phyloP scores from a whole-genome alignment of 2,888 invertebrate genomes.

The Ceratothoa steindachneri region DNA sequence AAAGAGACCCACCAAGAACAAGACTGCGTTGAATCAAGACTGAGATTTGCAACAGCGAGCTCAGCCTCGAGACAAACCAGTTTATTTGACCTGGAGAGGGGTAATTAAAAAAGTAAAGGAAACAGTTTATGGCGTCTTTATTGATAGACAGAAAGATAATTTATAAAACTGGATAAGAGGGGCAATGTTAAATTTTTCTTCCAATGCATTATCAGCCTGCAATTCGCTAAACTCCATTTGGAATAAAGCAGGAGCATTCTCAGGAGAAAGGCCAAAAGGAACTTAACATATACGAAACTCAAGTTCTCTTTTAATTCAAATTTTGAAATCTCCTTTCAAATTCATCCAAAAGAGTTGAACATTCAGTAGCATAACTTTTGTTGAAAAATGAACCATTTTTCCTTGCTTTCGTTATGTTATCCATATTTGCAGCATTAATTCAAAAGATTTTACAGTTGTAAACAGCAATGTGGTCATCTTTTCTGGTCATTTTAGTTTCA shows the following conservation, averaged over 20 bases:
- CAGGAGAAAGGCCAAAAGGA: neutral
- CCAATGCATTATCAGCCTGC: neutral
- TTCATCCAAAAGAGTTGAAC: neutral
- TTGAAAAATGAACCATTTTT: neutral
- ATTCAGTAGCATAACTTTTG: neutral
- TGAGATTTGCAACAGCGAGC: too few relatives aligned
- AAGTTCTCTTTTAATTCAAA: neutral
- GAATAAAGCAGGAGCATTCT: neutral
- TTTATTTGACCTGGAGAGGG: too few relatives aligned
- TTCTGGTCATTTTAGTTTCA: neutral
- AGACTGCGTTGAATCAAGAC: too few relatives aligned
- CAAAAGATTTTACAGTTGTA: neutral
- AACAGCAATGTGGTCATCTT: neutral
- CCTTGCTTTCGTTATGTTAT: neutral
- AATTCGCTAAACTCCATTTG: neutral
- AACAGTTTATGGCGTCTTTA: too few relatives aligned
- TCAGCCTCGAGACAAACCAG: too few relatives aligned
- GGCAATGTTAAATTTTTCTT: neutral
- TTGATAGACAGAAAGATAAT: too few relatives aligned
- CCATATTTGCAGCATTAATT: neutral
- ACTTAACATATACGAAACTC: neutral
- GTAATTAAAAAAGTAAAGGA: too few relatives aligned
- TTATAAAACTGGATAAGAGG: neutral
- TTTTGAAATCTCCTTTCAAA: too few relatives aligned
- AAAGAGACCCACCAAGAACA: too few relatives aligned